Evolutionary conservation across 1,140 invertebrate species (phyloP), one percentile per base, ranked within the genome.

Genomic region (Goniozus legneri): DNA sequence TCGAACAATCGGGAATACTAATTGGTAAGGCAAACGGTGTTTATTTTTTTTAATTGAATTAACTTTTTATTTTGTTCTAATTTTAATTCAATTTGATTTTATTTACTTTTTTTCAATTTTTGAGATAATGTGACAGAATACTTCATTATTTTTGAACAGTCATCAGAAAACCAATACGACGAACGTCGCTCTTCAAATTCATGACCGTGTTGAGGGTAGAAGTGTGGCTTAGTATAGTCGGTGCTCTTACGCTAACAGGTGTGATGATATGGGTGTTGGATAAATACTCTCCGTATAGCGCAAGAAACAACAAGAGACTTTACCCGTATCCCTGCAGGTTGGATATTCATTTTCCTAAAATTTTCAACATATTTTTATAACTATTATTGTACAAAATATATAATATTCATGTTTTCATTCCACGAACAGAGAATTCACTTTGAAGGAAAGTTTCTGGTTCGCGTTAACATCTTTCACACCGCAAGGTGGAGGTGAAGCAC

Each of bases 381-480:
- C 27, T 30, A 32, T 45, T 50, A 46, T 34, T 34, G 14, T 20
- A n/a, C n/a, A n/a, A n/a, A n/a, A n/a, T n/a, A n/a, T n/a, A n/a
- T n/a, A n/a, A n/a, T n/a, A n/a, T n/a, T n/a, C n/a, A n/a, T n/a
- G n/a, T n/a, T n/a, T n/a, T n/a, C n/a, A n/a, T n/a, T n/a, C n/a
- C n/a, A n/a, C n/a, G 61, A 65, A 6, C 65, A 90, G 89, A 54
- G 83, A 90, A 58, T 93, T 93, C 56, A 92, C 89, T 0, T 71
- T 93, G 10, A 89, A 90, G 52, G 91, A 94, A 72, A 93, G 91
- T 58, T 89, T 95, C 60, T 96, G 93, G 93, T 96, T 95, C 65
- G 88, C 91, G 0, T 65, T 95, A 13, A 95, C 92, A 1, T 92
- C 91, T 2, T 91, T 96, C 59, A 93, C 92, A 1, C 90, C 91